Conservation (phyloP, 2,797 vertebrate species). For the Lateolabrax maculatus region DNA sequence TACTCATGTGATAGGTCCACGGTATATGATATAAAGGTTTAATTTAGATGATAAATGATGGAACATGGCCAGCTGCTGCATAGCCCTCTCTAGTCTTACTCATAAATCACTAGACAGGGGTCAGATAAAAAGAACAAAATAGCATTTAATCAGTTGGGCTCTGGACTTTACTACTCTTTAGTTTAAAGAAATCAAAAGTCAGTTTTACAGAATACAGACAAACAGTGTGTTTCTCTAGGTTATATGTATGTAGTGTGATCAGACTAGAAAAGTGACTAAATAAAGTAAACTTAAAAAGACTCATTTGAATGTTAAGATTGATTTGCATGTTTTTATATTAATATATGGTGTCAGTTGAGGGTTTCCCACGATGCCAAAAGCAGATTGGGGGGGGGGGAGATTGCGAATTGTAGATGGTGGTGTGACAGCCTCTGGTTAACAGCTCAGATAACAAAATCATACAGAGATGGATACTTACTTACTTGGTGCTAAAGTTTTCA, state of each 20-base stretch:
- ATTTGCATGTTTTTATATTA: not conserved
- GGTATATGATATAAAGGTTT: slow-evolving; percentile 49
- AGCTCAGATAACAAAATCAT: not conserved
- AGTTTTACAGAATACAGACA: not conserved
- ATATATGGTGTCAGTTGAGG: not conserved
- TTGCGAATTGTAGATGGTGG: not conserved
- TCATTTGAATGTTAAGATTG: not conserved
- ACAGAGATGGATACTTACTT: not conserved
- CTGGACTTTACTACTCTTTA: not conserved
- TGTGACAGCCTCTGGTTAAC: not conserved
- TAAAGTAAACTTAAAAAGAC: not conserved
- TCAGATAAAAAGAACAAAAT: slow-evolving; percentile 23
- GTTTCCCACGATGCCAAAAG: not conserved
- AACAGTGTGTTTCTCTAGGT: not conserved
- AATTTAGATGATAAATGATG: slow-evolving; percentile 64
- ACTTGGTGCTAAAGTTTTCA: not conserved
- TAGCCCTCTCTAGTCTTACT: slow-evolving; percentile 13
- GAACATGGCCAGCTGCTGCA: slow-evolving; percentile 52
- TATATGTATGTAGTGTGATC: not conserved
- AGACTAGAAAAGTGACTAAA: not conserved
- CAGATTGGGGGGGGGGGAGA: not conserved
- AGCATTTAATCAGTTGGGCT: slow-evolving; percentile 22
- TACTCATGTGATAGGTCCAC: slow-evolving; percentile 34
- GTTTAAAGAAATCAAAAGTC: slow-evolving; percentile 2
- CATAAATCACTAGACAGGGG: slow-evolving; percentile 48